Conservation (phyloP, 2,113 vertebrate species). For the Morone chrysops region DNA sequence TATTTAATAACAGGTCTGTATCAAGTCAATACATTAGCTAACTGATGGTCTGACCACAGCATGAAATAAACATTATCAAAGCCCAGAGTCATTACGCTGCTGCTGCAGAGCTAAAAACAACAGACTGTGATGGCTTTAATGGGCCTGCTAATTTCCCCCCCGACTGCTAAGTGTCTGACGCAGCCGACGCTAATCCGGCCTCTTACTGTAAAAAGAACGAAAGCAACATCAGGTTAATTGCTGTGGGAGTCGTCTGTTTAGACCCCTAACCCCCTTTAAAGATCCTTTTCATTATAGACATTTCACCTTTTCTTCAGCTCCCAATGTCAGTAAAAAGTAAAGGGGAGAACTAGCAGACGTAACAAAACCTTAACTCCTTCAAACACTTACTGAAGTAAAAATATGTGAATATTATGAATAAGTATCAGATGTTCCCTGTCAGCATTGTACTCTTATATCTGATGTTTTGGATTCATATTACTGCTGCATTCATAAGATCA, state of each 20-base stretch:
- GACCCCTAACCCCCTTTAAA: background rate
- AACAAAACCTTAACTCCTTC: no score
- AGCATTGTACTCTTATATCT: no score
- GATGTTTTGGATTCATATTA: no score
- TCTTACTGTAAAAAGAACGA: background rate
- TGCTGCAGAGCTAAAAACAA: slow-evolving; percentile 33
- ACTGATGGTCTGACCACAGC: background rate
- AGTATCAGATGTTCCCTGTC: no score
- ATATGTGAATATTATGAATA: no score
- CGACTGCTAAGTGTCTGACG: background rate
- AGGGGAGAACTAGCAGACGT: no score
- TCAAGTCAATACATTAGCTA: slow-evolving; percentile 1
- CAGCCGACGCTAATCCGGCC: slow-evolving; percentile 22
- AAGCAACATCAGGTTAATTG: slow-evolving; percentile 47
- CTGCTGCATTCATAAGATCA: no score
- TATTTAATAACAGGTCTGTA: slow-evolving; percentile 10
- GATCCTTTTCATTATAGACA: background rate
- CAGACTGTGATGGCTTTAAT: slow-evolving; percentile 23
- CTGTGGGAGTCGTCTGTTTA: slow-evolving; percentile 19
- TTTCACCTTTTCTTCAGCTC: background rate
- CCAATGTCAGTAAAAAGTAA: background rate
- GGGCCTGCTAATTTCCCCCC: slow-evolving; percentile 13
- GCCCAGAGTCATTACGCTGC: background rate
- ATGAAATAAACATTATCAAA: slow-evolving; percentile 18
- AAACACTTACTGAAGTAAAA: no score